These are phyloP conservation scores for Parnassius apollo DNA, from an alignment of 2,888 invertebrate genomes.

Conservation along the genomic window DNA sequence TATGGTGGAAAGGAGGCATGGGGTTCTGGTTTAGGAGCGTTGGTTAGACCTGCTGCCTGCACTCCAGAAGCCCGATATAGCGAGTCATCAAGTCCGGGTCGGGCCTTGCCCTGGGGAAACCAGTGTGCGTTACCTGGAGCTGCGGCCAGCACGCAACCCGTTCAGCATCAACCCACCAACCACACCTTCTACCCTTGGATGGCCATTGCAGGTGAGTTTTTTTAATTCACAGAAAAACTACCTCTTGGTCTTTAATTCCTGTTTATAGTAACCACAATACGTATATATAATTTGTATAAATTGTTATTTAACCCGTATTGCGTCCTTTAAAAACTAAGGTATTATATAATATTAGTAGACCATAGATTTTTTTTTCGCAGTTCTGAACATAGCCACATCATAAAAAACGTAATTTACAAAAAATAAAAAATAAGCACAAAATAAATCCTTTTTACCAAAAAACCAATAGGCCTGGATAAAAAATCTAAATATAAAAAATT, in stretches of 20 bases:
- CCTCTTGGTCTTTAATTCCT: background rate
- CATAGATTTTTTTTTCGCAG: no score
- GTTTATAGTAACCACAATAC: no score
- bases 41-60: constrained; percentile 92
- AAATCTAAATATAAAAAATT: constrained; percentile 30
- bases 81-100: constrained; percentile 90
- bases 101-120: constrained; percentile 91
- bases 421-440: background rate
- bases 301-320: no score
- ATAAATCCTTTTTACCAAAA: background rate
- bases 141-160: constrained; percentile 90
- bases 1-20: constrained; percentile 87
- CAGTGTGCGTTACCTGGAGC: constrained; percentile 92
- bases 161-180: constrained; percentile 93
- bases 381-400: no score
- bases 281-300: no score
- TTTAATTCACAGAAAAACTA: background rate
- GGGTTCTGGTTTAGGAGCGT: constrained; percentile 84
- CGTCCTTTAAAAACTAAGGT: no score
- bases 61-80: constrained; percentile 94
- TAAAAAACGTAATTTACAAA: no score
- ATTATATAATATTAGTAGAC: no score
- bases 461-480: constrained; percentile 11
- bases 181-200: constrained; percentile 99
- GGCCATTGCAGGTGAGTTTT: constrained; percentile 97